A percentile compares a stretch with the other conserved stretches of the same genome.
These are phyloP conservation scores for Catharus fuscescens DNA, from an alignment of 2,113 vertebrate species.

Conservation along the genomic window DNA sequence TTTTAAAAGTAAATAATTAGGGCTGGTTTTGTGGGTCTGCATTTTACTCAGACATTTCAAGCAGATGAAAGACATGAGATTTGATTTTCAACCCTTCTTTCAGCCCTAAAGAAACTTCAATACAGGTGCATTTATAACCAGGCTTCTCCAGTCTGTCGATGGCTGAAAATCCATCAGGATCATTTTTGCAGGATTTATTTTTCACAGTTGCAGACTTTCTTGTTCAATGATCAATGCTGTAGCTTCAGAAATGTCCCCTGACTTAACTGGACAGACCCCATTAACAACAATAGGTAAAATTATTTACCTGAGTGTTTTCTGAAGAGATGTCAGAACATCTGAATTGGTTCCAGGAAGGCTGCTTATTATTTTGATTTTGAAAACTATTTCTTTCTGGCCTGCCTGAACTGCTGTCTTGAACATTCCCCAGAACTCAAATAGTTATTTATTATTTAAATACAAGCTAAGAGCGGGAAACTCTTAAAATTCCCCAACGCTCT, in stretches of 20 bases:
- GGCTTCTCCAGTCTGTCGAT: not conserved
- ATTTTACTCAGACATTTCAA: not conserved
- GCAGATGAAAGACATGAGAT: not conserved
- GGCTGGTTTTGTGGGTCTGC: not conserved
- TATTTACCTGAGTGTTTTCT: not conserved
- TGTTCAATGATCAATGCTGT: not conserved
- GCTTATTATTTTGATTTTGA: not conserved
- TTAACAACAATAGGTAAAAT: not conserved
- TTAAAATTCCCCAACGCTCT: conserved; percentile 12
- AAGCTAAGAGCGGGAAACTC: conserved; percentile 6
- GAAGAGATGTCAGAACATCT: not conserved
- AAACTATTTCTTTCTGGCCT: not conserved
- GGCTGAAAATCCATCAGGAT: not conserved
- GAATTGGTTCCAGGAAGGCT: not conserved
- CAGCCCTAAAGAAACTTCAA: not conserved
- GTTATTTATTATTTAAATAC: conserved; percentile 45
- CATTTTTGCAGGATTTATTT: not conserved
- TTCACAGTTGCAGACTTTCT: not conserved
- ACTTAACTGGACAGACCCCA: not conserved
- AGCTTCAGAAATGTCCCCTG: not conserved
- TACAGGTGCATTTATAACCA: not conserved
- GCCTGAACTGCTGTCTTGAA: not conserved
- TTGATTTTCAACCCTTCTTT: not conserved
- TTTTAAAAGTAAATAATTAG: conserved; percentile 5
- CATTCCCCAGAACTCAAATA: not conserved